These are phyloP conservation scores for Lasioglossum albipes DNA, from an alignment of 1,140 invertebrate genomes.

Conservation along the genomic window DNA sequence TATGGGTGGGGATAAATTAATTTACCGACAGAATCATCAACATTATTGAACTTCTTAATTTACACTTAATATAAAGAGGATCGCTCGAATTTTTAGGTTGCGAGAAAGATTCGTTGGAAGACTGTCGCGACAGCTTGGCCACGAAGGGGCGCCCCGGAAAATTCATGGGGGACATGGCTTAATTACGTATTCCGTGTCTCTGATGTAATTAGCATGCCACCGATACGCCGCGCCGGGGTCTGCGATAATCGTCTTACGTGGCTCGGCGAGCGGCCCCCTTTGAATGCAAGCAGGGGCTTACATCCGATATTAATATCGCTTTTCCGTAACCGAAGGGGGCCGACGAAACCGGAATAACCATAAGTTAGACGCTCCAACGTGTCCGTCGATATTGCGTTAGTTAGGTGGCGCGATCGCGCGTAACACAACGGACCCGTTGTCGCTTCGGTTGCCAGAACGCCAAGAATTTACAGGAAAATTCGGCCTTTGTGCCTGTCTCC, in stretches of 20 bases:
- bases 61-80: too few relatives aligned
- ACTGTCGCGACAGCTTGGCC: too few relatives aligned
- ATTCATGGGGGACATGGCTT: neutral
- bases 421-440: constrained; percentile 44
- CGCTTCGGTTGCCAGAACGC: neutral
- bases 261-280: constrained; percentile 27
- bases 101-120: too few relatives aligned
- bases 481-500: neutral
- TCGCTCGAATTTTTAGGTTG: too few relatives aligned
- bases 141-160: neutral
- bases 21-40: too few relatives aligned
- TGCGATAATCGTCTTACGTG: constrained; percentile 41
- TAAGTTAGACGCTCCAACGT: constrained; percentile 55
- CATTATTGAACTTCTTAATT: too few relatives aligned
- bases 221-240: constrained; percentile 14
- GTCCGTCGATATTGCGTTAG: constrained; percentile 64
- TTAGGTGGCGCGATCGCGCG: constrained; percentile 51
- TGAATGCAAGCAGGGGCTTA: constrained; percentile 53
- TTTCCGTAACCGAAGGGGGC: constrained; percentile 47
- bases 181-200: constrained; percentile 16
- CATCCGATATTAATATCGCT: constrained; percentile 63
- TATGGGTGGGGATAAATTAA: too few relatives aligned
- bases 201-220: constrained; percentile 36
- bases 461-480: constrained; percentile 2
- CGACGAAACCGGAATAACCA: constrained; percentile 55